A percentile compares a stretch with the other conserved stretches of the same genome.
These are phyloP conservation scores for Brevipalpus yothersi DNA, from an alignment of 1,140 invertebrate genomes.

Conservation along the genomic window DNA sequence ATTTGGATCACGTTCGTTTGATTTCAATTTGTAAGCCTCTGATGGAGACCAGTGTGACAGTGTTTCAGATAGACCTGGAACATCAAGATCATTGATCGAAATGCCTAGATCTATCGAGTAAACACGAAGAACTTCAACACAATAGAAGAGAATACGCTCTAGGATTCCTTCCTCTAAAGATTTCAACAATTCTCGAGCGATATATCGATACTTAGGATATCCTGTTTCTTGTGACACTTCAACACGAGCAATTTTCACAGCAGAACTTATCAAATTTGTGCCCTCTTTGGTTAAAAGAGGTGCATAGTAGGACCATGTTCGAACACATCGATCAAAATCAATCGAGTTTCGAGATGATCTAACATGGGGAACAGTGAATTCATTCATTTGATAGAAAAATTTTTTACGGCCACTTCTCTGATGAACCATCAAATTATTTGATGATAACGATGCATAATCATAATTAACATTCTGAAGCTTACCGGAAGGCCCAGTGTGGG, in stretches of 20 bases:
- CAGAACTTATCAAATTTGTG: not conserved
- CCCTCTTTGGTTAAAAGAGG: not conserved
- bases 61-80: not conserved
- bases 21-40: not conserved
- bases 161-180: not conserved
- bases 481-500: no score
- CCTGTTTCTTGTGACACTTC: not conserved
- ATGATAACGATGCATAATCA: no score
- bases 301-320: no score
- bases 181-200: not conserved
- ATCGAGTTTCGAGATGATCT: no score
- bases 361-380: no score
- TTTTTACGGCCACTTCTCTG: no score
- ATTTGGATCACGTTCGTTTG: not conserved
- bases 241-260: not conserved
- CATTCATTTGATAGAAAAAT: no score
- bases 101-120: not conserved
- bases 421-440: no score
- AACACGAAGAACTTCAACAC: not conserved
- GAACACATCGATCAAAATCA: no score
- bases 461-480: no score
- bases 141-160: not conserved
- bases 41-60: not conserved
- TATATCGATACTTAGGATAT: not conserved
- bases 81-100: not conserved